phyloP scores from a whole-genome alignment of 2,113 vertebrate genomes.

The Tautogolabrus adspersus region DNA sequence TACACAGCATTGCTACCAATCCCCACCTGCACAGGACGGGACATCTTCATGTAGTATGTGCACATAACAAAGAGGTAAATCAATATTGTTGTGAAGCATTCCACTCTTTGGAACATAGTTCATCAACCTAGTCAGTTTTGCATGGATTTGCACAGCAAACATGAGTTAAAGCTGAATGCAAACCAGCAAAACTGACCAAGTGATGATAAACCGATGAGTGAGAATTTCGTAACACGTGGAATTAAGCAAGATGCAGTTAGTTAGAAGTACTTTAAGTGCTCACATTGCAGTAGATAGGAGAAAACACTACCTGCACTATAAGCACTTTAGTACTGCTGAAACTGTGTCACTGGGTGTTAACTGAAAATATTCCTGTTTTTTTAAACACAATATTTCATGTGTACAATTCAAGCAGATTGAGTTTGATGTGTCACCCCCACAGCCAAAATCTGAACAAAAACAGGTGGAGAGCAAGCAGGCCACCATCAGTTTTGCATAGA shows the following conservation, averaged over 20 bases:
- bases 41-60: constrained; percentile 54
- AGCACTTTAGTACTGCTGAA: constrained; percentile 99
- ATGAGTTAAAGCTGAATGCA: constrained; percentile 93
- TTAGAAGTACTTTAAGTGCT: constrained; percentile 99
- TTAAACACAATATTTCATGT: background rate
- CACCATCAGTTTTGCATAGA: constrained; percentile 99
- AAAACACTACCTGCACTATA: constrained; percentile 99
- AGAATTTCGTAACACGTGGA: background rate
- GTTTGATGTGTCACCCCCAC: constrained; percentile 48
- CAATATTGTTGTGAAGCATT: background rate
- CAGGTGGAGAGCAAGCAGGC: constrained; percentile 89
- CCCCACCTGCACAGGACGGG: constrained; percentile 98
- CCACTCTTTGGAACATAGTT: background rate
- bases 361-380: background rate
- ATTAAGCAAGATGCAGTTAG: constrained; percentile 81
- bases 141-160: constrained; percentile 99
- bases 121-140: constrained; percentile 98
- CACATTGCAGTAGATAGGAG: constrained; percentile 98
- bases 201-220: constrained; percentile 65
- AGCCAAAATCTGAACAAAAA: constrained; percentile 49
- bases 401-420: constrained; percentile 20
- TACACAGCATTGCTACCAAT: constrained; percentile 98
- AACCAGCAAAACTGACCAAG: constrained; percentile 99
- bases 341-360: constrained; percentile 57
- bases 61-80: background rate